phyloP scores from a whole-genome alignment of 2,797 vertebrate genomes.

The Mico argentatus region DNA sequence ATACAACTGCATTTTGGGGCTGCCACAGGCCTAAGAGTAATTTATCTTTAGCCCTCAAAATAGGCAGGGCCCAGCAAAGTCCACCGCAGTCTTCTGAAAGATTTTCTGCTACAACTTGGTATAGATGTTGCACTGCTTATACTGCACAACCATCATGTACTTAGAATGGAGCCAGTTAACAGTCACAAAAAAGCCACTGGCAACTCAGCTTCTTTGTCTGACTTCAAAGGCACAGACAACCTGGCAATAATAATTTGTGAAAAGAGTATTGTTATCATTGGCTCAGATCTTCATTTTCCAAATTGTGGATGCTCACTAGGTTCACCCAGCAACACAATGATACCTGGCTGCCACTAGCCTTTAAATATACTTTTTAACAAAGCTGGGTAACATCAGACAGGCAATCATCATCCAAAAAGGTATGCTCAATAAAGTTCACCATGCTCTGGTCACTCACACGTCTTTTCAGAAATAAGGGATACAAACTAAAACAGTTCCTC shows the following conservation, averaged over 20 bases:
- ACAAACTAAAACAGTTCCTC: conserved; percentile 64
- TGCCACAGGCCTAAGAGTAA: conserved; percentile 75
- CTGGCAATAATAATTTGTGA: conserved; percentile 55
- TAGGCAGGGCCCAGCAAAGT: conserved; percentile 85
- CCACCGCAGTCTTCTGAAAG: conserved; percentile 53
- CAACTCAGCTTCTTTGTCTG: fast-evolving
- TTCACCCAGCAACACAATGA: conserved; percentile 90
- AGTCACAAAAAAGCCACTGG: neutral
- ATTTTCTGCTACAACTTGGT: conserved; percentile 48
- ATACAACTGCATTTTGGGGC: conserved; percentile 34
- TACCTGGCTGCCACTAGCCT: conserved; percentile 88
- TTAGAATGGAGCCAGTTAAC: conserved; percentile 80
- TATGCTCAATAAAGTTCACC: conserved; percentile 60
- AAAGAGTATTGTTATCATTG: conserved; percentile 75
- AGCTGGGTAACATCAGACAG: conserved; percentile 83
- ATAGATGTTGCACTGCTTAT: conserved; percentile 61
- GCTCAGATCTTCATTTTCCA: conserved; percentile 84
- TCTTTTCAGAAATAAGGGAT: conserved; percentile 89
- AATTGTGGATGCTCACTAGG: conserved; percentile 86
- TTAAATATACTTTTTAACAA: conserved; percentile 84
- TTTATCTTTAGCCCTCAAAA: conserved; percentile 87
- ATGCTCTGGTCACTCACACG: conserved; percentile 80
- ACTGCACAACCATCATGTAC: conserved; percentile 65
- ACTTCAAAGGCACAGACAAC: neutral
- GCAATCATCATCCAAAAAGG: conserved; percentile 87